Base-by-base conservation (phyloP, 2,113 vertebrate species). In the Dicrurus megarhynchus region DNA sequence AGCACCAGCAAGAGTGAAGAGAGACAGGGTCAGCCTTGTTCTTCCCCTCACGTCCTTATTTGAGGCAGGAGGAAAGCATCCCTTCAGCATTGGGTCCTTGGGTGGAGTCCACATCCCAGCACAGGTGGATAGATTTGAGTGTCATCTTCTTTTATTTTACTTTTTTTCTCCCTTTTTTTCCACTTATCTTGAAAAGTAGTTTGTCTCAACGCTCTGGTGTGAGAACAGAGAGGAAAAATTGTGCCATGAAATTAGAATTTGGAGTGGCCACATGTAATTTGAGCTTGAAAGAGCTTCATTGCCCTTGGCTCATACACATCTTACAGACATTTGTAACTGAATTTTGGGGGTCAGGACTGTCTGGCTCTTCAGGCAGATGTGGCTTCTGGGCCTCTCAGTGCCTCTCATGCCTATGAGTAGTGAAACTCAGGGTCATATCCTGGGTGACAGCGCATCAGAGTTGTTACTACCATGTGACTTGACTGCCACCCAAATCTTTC, bases 401-500 rank as follows among this genome's bases (percentile, higher is more conserved):
- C 20, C 28, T 70, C 41, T 84, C 20, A 11, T 60, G 37, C 23
- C 30, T 24, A 2, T 13, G 11, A 15, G 6, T 5, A 42, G 4
- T 15, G 46, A 85, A 91, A 69, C 8, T 69, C 49, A 16, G 41
- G 21, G 42, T 16, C 7, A 3, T 11, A 1, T 67, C 19, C 20
- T 13, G 33, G 59, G 32, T 44, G 69, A 68, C 0, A 41, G 26
- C 52, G 70, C 9, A 10, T 57, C 8, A 19, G 16, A n/a, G 10
- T 5, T 49, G 47, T 55, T 56, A 18, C 4, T 14, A 0, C 3
- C 0, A 0, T 3, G 8, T 30, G 9, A 47, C 30, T 37, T 30
- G 9, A 47, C 30, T 37, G 18, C 24, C 33, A 50, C 13, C n/a
- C 12, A 85, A 26, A 50, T 10, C 3, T 41, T 65, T 50, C 26